phyloP scores from a whole-genome alignment of 2,888 invertebrate genomes.

The Conomelus anceps region DNA sequence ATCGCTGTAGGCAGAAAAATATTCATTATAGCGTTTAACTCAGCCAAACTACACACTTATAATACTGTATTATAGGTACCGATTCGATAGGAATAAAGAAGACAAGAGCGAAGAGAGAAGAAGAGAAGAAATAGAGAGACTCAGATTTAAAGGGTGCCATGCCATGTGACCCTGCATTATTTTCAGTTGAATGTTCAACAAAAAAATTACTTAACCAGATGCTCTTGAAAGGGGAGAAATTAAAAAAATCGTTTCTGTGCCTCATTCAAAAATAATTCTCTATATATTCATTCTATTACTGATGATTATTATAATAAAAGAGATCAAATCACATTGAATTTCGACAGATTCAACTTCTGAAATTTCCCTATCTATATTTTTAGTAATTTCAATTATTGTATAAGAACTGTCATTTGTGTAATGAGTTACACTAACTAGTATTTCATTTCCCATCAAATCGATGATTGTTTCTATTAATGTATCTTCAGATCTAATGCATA shows the following conservation, averaged over 20 bases:
- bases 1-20: not conserved
- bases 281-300: no score
- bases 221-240: not conserved
- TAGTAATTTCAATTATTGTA: not conserved
- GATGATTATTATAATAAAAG: not conserved
- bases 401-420: no score
- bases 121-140: not conserved
- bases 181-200: not conserved
- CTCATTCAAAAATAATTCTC: not conserved
- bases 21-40: not conserved
- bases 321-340: no score
- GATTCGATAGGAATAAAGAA: not conserved
- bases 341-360: not conserved
- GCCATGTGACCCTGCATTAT: conserved; percentile 32
- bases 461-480: no score
- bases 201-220: not conserved
- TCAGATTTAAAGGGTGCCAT: conserved; percentile 27
- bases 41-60: conserved; percentile 11
- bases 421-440: no score
- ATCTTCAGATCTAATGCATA: no score
- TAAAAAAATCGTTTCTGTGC: not conserved
- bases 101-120: not conserved
- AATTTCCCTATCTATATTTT: not conserved
- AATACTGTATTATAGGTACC: not conserved
- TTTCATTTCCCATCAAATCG: no score